These are phyloP conservation scores for Drosophila santomea DNA, from an alignment of 1,140 invertebrate genomes.

Conservation along the genomic window DNA sequence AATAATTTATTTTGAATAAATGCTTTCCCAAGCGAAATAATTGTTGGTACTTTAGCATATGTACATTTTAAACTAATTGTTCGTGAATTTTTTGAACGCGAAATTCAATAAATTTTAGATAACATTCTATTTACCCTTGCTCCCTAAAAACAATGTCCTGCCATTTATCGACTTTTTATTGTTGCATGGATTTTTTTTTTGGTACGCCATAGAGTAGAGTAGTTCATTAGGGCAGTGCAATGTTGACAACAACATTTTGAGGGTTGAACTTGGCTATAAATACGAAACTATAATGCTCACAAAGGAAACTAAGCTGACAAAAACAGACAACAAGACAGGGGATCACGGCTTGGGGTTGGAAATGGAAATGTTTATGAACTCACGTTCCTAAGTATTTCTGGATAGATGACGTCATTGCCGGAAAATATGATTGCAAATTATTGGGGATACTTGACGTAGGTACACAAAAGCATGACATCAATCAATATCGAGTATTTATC, in stretches of 20 bases:
- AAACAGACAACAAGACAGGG: slow-evolving; percentile 46
- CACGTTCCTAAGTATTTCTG: slow-evolving; percentile 31
- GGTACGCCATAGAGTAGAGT: slow-evolving; percentile 35
- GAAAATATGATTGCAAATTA: slow-evolving; percentile 30
- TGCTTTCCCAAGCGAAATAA: too few relatives aligned
- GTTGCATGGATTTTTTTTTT: slow-evolving; percentile 30
- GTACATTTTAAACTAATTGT: too few relatives aligned
- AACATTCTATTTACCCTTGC: neutral
- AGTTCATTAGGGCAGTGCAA: slow-evolving; percentile 55
- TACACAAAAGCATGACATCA: slow-evolving; percentile 27
- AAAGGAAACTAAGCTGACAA: slow-evolving; percentile 49
- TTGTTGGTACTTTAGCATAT: too few relatives aligned
- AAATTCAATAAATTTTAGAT: neutral
- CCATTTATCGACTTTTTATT: slow-evolving; percentile 38
- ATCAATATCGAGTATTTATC: slow-evolving; percentile 36
- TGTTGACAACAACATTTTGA: slow-evolving; percentile 42
- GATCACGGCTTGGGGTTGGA: slow-evolving; percentile 41
- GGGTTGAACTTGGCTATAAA: slow-evolving; percentile 52
- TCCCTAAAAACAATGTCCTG: slow-evolving; percentile 12
- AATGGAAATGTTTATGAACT: slow-evolving; percentile 39
- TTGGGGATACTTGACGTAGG: slow-evolving; percentile 12
- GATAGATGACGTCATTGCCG: slow-evolving; percentile 41
- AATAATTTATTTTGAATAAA: neutral
- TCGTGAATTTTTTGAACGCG: too few relatives aligned
- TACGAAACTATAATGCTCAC: slow-evolving; percentile 43